Percentiles rank a stretch among this genome's conserved stretches.
Evolutionary conservation across 2,888 invertebrate genomes (phyloP).

Genomic region (Patella depressa): DNA sequence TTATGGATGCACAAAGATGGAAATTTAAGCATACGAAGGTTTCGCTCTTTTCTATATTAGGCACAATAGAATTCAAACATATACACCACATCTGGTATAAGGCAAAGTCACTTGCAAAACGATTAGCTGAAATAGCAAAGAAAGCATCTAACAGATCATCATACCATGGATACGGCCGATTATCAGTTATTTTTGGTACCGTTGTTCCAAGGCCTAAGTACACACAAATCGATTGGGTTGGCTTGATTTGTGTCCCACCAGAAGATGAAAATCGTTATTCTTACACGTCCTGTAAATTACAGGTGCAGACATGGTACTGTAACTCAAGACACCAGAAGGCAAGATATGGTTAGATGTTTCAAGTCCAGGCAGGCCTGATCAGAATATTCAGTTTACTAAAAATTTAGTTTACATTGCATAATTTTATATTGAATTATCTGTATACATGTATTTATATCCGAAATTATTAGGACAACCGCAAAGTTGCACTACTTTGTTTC

Average conservation of each 20-base stretch:
- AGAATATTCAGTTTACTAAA: not conserved
- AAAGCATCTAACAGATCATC: not conserved
- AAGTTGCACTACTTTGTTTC: no score
- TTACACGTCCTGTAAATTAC: no score
- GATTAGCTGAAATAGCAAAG: not conserved
- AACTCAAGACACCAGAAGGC: not conserved
- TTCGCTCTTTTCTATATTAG: not conserved
- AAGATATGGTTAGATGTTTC: not conserved
- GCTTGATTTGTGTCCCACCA: no score
- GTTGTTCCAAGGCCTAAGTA: not conserved
- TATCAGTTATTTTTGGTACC: not conserved
- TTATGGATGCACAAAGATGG: no score
- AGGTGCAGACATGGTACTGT: not conserved
- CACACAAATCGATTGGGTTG: not conserved
- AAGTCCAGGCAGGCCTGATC: not conserved
- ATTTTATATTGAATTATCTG: not conserved
- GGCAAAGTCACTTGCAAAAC: not conserved
- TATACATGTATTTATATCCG: not conserved
- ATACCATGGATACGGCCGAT: not conserved
- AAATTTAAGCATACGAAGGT: no score
- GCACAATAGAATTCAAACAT: not conserved
- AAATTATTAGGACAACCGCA: no score
- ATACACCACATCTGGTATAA: not conserved
- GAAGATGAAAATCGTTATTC: no score
- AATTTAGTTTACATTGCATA: not conserved